Conservation (phyloP, 2,113 vertebrate genomes). For the Petromus typicus region DNA sequence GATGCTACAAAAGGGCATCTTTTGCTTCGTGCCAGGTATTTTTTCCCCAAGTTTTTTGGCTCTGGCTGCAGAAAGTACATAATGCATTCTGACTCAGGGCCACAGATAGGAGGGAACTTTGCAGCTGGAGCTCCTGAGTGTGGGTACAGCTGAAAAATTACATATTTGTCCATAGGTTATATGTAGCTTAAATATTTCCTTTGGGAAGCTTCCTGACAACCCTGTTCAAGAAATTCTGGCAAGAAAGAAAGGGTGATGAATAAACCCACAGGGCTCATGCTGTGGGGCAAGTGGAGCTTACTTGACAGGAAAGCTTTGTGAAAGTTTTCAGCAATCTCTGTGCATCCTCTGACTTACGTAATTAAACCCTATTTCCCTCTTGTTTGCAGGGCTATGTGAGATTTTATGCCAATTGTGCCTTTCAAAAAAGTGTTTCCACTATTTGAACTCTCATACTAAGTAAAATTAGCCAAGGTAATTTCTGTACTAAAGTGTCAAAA, state of each 20-base stretch:
- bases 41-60: background rate
- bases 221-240: background rate
- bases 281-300: background rate
- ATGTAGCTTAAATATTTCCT: no score
- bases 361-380: background rate
- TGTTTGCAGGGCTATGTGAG: background rate
- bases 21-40: background rate
- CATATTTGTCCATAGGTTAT: background rate
- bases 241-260: background rate
- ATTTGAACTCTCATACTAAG: background rate
- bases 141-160: constrained; percentile 20
- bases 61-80: background rate
- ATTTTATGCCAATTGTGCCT: background rate
- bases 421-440: background rate
- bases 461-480: background rate
- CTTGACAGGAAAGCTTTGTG: background rate
- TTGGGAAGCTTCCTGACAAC: no score
- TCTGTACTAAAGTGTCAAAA: background rate
- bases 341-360: background rate
- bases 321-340: background rate
- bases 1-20: constrained; percentile 27
- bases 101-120: constrained; percentile 29
- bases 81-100: constrained; percentile 2
- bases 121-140: background rate
- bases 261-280: background rate